Evolutionary conservation across 2,888 invertebrate species (phyloP), one percentile per base, ranked within the genome.

Genomic region (Hydrotaea cyrtoneurina): DNA sequence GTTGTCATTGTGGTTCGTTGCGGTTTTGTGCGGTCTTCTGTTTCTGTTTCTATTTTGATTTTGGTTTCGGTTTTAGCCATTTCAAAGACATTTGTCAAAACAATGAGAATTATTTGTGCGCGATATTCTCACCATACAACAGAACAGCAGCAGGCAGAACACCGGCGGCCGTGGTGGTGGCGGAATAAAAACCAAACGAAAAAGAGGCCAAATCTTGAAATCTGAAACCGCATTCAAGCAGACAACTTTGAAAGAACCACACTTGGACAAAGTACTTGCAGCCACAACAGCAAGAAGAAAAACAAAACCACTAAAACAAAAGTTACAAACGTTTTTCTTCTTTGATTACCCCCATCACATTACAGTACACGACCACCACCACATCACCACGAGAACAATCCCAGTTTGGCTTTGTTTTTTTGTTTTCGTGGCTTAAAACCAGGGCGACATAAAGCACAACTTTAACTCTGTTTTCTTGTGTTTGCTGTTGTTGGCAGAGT

Each of bases 141-240:
- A 66, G 31, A 76, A 36, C 15, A 72, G n/a, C n/a, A 66, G 13
- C 11, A 4, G 19, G n/a, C 62, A 62, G 31, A 59, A 19, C 59
- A 23, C 23, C 23, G 62, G 62, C 62, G 62, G 62, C n/a, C 31
- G 31, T n/a, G 31, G 62, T n/a, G n/a, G 13, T 15, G 46, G 23
- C 69, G 15, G 19, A 39, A 69, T 23, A 69, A 46, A 46, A 43
- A 69, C 43, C 21, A 23, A 69, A 21, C 21, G 62, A 82, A 80
- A n/a, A 85, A 82, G 85, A 80, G 85, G 82, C 85, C 85, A 85
- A 82, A 79, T 82, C 79, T 85, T 82, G 85, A 85, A 85, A 85
- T 82, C 62, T 23, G 77, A 82, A 82, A 79, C 85, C 85, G 66
- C 85, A 82, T 69, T 66, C 72, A 78, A 76, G 73, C 64, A 71